Conservation (phyloP, 2,113 vertebrate genomes). For the Aleadryas rufinucha region DNA sequence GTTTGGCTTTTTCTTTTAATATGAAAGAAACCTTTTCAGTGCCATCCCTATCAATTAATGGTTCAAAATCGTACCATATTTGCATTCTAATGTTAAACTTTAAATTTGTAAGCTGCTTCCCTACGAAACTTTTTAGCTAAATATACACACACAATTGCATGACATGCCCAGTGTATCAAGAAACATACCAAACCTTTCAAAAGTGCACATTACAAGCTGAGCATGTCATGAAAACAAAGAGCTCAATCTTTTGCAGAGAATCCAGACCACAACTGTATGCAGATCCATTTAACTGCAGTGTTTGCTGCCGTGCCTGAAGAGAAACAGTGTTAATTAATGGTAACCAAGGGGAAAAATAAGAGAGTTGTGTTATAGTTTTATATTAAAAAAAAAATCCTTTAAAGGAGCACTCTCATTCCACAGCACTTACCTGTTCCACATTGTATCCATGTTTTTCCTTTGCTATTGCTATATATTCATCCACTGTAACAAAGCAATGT, state of each 20-base stretch:
- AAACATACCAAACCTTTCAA: slow-evolving; percentile 67
- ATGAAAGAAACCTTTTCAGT: not conserved
- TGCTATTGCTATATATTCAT: slow-evolving; percentile 96
- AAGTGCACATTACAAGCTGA: slow-evolving; percentile 67
- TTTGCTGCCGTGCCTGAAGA: slow-evolving; percentile 65
- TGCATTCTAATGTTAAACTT: not conserved
- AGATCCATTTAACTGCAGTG: slow-evolving; percentile 60
- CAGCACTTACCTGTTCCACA: slow-evolving; percentile 88
- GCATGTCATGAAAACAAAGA: slow-evolving; percentile 69
- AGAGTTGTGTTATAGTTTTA: slow-evolving; percentile 3
- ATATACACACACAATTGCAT: slow-evolving; percentile 53
- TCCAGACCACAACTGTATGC: slow-evolving; percentile 65
- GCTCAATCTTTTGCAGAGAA: slow-evolving; percentile 68
- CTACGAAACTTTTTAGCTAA: not conserved
- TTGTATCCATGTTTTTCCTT: slow-evolving; percentile 99
- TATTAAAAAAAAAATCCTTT: not conserved
- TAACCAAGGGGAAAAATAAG: not conserved
- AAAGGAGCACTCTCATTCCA: slow-evolving; percentile 4
- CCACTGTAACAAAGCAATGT: slow-evolving; percentile 83
- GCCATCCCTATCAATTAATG: not conserved
- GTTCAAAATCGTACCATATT: not conserved
- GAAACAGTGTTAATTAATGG: slow-evolving; percentile 63
- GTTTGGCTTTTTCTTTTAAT: not conserved
- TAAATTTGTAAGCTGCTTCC: not conserved
- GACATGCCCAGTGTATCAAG: slow-evolving; percentile 65